Evolutionary conservation across 2,888 invertebrate species (phyloP).

Genomic region (Plagiodera versicolora): DNA sequence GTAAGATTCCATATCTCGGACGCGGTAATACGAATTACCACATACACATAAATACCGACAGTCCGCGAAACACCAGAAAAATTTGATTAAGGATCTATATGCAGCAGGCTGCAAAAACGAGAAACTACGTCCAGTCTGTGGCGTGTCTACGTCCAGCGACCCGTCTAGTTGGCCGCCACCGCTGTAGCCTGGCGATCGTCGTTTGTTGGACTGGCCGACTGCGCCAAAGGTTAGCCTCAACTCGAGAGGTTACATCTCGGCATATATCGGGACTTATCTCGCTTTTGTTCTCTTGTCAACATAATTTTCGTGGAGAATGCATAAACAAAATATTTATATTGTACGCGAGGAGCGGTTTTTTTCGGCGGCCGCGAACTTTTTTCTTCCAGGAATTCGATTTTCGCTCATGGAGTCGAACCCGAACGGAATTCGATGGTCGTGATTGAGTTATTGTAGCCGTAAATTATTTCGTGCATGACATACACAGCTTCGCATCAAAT

Average conservation of each 20-base stretch:
- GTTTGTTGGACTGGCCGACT: conserved; percentile 42
- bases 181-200: conserved; percentile 16
- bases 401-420: conserved; percentile 41
- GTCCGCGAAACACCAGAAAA: conserved; percentile 54
- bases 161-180: conserved; percentile 35
- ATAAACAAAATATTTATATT: conserved; percentile 59
- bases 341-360: conserved; percentile 55
- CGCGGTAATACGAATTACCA: conserved; percentile 44
- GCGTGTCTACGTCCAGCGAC: conserved; percentile 52
- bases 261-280: conserved; percentile 56
- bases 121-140: conserved; percentile 54
- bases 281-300: conserved; percentile 58
- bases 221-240: conserved; percentile 55
- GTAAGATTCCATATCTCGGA: conserved; percentile 37
- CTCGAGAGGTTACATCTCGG: conserved; percentile 55
- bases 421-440: conserved; percentile 52
- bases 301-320: conserved; percentile 58
- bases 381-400: conserved; percentile 54
- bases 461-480: conserved; percentile 6
- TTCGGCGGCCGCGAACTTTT: conserved; percentile 44
- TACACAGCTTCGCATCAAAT: background rate
- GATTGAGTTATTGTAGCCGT: conserved; percentile 55
- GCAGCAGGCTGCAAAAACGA: conserved; percentile 44
- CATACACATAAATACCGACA: conserved; percentile 50
- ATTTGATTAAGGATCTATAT: conserved; percentile 57